Evolutionary conservation across 2,113 vertebrate species (phyloP).

Genomic region (Taurulus bubalis): DNA sequence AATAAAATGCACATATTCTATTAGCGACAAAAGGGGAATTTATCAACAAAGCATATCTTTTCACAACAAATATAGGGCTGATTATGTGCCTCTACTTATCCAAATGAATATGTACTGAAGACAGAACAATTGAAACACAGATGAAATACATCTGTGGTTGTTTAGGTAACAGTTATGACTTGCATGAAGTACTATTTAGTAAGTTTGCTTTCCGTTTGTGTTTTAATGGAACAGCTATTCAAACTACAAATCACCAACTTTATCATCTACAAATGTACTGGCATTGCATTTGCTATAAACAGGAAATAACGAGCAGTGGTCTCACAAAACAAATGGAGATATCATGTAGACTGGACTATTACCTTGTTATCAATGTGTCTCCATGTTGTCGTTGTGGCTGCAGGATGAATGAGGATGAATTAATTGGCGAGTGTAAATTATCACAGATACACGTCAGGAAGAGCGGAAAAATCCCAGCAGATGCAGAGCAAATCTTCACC

Average conservation of each 20-base stretch:
- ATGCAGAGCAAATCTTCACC: constrained; percentile 55
- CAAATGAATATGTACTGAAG: not conserved
- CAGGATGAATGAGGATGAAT: constrained; percentile 31
- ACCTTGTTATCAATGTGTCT: constrained; percentile 79
- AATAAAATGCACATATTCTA: not conserved
- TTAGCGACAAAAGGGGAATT: not conserved
- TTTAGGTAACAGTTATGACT: constrained; percentile 34
- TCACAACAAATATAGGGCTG: not conserved
- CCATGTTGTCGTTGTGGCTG: constrained; percentile 69
- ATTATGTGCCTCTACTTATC: not conserved
- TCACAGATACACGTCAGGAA: constrained; percentile 24
- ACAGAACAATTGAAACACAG: not conserved
- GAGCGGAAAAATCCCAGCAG: constrained; percentile 62
- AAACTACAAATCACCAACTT: not conserved
- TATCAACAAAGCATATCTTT: not conserved
- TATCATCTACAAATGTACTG: not conserved
- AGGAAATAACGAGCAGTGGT: constrained; percentile 45
- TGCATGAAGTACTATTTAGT: constrained; percentile 7
- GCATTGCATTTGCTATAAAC: constrained; percentile 21
- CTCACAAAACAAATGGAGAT: not conserved
- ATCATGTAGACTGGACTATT: constrained; percentile 33
- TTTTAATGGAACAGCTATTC: not conserved
- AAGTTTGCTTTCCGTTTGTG: not conserved
- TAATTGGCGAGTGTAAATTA: constrained; percentile 5
- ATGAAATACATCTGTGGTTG: constrained; percentile 2